phyloP scores from a whole-genome alignment of 2,888 invertebrate genomes.

The Netelia fuscicornis region DNA sequence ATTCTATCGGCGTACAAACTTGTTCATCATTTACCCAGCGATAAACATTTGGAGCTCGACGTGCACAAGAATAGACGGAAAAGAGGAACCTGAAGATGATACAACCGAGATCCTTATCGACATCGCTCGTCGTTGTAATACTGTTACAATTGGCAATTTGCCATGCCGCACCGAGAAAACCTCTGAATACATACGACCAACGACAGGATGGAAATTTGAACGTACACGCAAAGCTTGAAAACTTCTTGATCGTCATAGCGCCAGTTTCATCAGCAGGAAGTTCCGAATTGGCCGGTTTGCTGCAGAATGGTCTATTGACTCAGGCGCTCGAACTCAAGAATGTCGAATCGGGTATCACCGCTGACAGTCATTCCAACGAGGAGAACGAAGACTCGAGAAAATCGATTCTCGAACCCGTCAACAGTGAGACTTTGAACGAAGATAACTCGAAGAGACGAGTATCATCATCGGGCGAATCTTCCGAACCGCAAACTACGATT shows the following conservation, averaged over 20 bases:
- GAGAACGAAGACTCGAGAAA: constrained; percentile 59
- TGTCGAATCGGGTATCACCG: constrained; percentile 41
- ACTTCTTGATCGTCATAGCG: constrained; percentile 90
- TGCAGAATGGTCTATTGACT: constrained; percentile 80
- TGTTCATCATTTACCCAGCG: background rate
- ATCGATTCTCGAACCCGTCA: background rate
- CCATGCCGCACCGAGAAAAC: constrained; percentile 80
- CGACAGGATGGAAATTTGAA: constrained; percentile 92
- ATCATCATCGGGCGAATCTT: background rate
- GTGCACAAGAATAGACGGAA: background rate
- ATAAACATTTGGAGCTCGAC: background rate
- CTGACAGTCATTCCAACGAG: constrained; percentile 45
- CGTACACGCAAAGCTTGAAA: constrained; percentile 90
- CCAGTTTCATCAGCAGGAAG: constrained; percentile 81
- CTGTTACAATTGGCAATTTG: constrained; percentile 67
- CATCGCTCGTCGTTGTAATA: constrained; percentile 27
- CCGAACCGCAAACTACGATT: constrained; percentile 48
- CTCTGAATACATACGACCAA: constrained; percentile 87
- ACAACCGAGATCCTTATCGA: constrained; percentile 9
- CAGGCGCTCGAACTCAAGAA: constrained; percentile 74
- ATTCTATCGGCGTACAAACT: background rate
- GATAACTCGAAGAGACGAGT: background rate
- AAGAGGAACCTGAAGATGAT: constrained; percentile 49
- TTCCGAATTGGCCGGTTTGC: constrained; percentile 71
- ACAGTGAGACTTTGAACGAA: background rate